These are phyloP conservation scores for Eubasilissa regina DNA, from an alignment of 1,140 invertebrate genomes.

Conservation along the genomic window DNA sequence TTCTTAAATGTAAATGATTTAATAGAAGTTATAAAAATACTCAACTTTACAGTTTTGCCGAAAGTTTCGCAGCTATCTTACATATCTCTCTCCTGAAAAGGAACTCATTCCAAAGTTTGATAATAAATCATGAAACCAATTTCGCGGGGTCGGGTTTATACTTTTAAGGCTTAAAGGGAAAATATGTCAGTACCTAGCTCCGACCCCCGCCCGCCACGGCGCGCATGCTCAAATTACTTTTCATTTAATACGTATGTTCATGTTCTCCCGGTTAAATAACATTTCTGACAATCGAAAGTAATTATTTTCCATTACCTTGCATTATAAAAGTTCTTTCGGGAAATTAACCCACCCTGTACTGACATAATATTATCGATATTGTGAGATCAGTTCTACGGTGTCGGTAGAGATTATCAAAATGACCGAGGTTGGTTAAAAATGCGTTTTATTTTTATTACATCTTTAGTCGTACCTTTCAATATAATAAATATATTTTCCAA, in stretches of 20 bases:
- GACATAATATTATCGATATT: too few relatives aligned
- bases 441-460: too few relatives aligned
- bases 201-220: neutral
- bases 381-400: too few relatives aligned
- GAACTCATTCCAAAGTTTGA: slow-evolving; percentile 61
- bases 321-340: neutral
- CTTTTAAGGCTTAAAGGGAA: slow-evolving; percentile 55
- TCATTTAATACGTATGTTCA: neutral
- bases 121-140: slow-evolving; percentile 62
- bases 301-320: neutral
- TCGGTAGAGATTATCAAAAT: too few relatives aligned
- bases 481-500: too few relatives aligned
- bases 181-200: slow-evolving; percentile 52
- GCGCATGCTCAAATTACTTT: slow-evolving; percentile 8
- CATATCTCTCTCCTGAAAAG: slow-evolving; percentile 36
- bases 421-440: too few relatives aligned
- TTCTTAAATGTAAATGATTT: neutral
- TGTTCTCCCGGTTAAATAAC: too few relatives aligned
- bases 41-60: neutral
- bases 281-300: too few relatives aligned
- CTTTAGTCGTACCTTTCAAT: too few relatives aligned
- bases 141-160: slow-evolving; percentile 58
- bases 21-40: too few relatives aligned
- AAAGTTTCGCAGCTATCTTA: slow-evolving; percentile 38
- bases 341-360: too few relatives aligned